phyloP scores from a whole-genome alignment of 2,888 invertebrate species.

The Latheticus oryzae region DNA sequence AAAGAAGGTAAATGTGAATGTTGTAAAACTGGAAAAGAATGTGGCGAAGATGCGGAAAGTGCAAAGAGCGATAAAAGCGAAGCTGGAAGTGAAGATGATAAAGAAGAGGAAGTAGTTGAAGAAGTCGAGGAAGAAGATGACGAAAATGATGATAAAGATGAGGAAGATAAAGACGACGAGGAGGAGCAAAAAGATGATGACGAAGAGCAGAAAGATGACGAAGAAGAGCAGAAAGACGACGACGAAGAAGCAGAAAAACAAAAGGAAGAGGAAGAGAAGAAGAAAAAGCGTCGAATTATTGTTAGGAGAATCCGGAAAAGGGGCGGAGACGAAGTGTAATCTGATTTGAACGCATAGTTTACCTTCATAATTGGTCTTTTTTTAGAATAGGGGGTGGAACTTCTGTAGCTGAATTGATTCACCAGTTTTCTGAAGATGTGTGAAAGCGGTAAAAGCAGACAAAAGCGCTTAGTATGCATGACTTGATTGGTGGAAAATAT shows the following conservation, averaged over 20 bases:
- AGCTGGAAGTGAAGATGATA: conserved; percentile 11
- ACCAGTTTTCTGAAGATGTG: conserved; percentile 9
- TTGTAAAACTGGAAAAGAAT: conserved; percentile 35
- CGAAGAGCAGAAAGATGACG: conserved; percentile 4
- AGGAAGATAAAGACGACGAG: conserved; percentile 4
- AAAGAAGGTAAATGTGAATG: conserved; percentile 30
- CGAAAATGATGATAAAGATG: conserved; percentile 1
- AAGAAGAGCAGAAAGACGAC: conserved; percentile 1
- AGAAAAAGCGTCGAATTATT: too few relatives aligned
- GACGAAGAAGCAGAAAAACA: not conserved
- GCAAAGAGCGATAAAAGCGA: conserved; percentile 1
- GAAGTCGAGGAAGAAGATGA: conserved; percentile 2
- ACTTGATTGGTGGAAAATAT: too few relatives aligned
- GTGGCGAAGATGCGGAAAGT: conserved; percentile 8
- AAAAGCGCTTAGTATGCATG: too few relatives aligned
- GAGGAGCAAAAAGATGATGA: conserved; percentile 15
- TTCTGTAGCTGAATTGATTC: conserved; percentile 11
- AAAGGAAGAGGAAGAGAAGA: conserved; percentile 3
- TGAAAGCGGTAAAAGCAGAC: not conserved
- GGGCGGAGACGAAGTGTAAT: conserved; percentile 30
- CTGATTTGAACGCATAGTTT: too few relatives aligned
- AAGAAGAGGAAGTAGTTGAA: conserved; percentile 4
- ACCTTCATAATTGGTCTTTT: conserved; percentile 19
- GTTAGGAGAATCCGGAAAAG: too few relatives aligned
- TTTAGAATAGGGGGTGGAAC: conserved; percentile 4